A percentile compares a stretch with the other conserved stretches of the same genome.
These are phyloP conservation scores for Sphyrna mokarran DNA, from an alignment of 2,113 vertebrate species.

Conservation along the genomic window DNA sequence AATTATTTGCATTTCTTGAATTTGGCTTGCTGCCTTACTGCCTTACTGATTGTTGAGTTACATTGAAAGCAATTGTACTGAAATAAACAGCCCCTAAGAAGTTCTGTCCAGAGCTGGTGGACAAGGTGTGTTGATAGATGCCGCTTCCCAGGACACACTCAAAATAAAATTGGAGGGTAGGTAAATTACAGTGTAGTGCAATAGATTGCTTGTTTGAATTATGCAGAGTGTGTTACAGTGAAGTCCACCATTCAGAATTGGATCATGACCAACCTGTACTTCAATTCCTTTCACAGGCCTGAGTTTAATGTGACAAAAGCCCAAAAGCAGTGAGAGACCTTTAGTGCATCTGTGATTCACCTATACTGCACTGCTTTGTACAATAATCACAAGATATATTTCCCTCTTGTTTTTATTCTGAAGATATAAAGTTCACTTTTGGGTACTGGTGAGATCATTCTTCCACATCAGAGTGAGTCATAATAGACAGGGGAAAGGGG, in stretches of 20 bases:
- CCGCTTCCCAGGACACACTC: neutral
- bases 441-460: neutral
- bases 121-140: neutral
- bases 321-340: neutral
- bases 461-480: neutral
- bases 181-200: neutral
- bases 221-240: neutral
- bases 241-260: neutral
- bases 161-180: neutral
- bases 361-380: no score
- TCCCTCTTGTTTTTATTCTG: neutral
- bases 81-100: neutral
- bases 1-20: neutral
- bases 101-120: neutral
- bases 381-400: no score
- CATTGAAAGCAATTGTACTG: no score
- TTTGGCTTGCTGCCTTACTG: neutral
- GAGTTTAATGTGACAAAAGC: neutral
- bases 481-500: neutral
- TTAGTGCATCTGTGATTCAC: neutral
- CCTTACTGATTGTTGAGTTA: neutral
- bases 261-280: neutral
- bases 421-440: neutral
- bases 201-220: neutral
- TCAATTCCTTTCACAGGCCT: neutral